Conservation (phyloP, 1,140 invertebrate genomes). For the Monochamus saltuarius region DNA sequence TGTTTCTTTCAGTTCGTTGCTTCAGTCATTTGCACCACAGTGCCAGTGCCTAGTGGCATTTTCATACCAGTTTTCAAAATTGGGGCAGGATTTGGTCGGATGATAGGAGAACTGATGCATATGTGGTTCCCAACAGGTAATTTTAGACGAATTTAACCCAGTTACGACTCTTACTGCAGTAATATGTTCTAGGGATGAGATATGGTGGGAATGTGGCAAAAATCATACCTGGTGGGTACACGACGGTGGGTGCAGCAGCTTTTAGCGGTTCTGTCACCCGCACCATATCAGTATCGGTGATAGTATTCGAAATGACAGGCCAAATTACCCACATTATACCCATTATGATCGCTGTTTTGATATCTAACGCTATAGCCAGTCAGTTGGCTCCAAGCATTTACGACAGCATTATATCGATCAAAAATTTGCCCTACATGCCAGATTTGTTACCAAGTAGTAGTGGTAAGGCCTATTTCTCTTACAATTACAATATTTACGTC, state of each 20-base stretch:
- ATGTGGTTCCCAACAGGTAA: conserved; percentile 83
- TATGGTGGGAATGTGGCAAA: conserved; percentile 80
- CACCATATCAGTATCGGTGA: conserved; percentile 96
- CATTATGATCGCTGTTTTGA: conserved; percentile 92
- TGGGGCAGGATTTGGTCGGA: conserved; percentile 89
- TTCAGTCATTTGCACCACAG: conserved; percentile 89
- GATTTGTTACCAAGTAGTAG: conserved; percentile 80
- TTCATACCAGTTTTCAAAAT: conserved; percentile 96
- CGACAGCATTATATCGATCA: conserved; percentile 96
- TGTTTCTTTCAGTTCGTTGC: conserved; percentile 79
- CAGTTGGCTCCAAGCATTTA: conserved; percentile 95
- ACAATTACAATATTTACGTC: no score
- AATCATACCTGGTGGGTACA: conserved; percentile 91
- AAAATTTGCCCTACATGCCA: conserved; percentile 94
- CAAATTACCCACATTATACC: conserved; percentile 93
- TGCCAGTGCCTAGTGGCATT: conserved; percentile 91
- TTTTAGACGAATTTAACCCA: not conserved
- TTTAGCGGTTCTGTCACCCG: conserved; percentile 95
- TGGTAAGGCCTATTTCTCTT: conserved; percentile 57
- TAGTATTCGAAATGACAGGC: conserved; percentile 94
- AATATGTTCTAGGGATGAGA: conserved; percentile 58
- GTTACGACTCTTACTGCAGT: not conserved
- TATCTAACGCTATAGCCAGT: conserved; percentile 90
- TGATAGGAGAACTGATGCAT: conserved; percentile 91
- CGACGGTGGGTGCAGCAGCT: conserved; percentile 89